Conservation (phyloP, 2,797 vertebrate genomes). For the Periparus ater region DNA sequence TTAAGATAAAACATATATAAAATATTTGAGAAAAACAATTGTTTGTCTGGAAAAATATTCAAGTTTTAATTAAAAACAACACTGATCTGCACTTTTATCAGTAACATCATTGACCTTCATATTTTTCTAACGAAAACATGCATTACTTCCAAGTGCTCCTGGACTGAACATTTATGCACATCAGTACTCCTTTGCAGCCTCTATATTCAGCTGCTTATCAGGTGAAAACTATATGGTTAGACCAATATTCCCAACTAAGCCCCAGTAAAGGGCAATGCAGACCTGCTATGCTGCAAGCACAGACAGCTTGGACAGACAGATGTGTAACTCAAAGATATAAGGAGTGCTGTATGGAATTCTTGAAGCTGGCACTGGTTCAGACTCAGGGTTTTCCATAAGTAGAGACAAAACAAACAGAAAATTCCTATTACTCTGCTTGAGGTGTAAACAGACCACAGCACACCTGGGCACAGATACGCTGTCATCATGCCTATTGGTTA, state of each 20-base stretch:
- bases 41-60: not conserved
- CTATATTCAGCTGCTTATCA: not conserved
- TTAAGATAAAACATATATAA: not conserved
- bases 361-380: not conserved
- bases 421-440: not conserved
- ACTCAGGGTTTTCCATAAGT: not conserved
- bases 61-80: not conserved
- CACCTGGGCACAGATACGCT: not conserved
- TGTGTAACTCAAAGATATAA: not conserved
- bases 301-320: not conserved
- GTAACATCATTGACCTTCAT: not conserved
- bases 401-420: not conserved
- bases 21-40: not conserved
- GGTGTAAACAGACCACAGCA: not conserved
- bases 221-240: not conserved
- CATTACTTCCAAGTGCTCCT: not conserved
- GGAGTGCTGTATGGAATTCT: not conserved
- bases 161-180: not conserved
- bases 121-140: not conserved
- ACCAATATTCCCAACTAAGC: not conserved
- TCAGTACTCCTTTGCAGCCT: not conserved
- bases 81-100: not conserved
- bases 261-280: not conserved
- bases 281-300: fast-evolving
- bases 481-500: not conserved